phyloP scores from a whole-genome alignment of 1,140 invertebrate species.

The Dreissena rostriformis region DNA sequence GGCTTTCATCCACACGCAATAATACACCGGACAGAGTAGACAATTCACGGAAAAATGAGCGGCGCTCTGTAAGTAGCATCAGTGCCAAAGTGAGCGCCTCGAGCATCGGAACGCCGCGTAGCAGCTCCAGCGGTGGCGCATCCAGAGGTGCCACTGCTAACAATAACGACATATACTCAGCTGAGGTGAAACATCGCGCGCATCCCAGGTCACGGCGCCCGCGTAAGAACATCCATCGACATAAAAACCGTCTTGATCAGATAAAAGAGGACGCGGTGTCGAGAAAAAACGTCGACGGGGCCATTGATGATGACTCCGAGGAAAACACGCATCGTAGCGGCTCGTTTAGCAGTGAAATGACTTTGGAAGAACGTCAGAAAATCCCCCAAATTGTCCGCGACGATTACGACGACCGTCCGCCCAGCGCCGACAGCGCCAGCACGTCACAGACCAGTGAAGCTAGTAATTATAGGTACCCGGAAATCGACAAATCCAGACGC shows the following conservation, averaged over 20 bases:
- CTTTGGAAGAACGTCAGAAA: conserved; percentile 36
- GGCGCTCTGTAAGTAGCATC: conserved; percentile 3
- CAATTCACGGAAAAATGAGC: background rate
- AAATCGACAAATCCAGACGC: conserved; percentile 45
- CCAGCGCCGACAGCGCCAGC: conserved; percentile 21
- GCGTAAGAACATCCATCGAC: conserved; percentile 14
- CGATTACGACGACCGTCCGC: conserved; percentile 27
- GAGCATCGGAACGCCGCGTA: background rate
- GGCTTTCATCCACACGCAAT: conserved; percentile 24
- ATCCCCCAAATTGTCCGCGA: conserved; percentile 19
- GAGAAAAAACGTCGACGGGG: conserved; percentile 46
- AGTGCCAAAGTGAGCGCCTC: background rate
- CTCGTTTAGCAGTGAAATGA: conserved; percentile 55
- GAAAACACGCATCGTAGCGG: conserved; percentile 45
- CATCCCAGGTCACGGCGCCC: conserved; percentile 12
- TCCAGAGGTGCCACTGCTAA: background rate
- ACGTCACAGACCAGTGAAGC: conserved; percentile 32
- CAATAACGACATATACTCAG: conserved; percentile 31
- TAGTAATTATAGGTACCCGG: conserved; percentile 22
- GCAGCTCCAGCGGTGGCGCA: conserved; percentile 3
- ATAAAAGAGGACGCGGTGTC: conserved; percentile 47
- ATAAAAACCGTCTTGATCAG: conserved; percentile 29
- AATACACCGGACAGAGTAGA: conserved; percentile 30
- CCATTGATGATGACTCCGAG: conserved; percentile 31
- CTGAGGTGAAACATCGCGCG: conserved; percentile 25